Conservation (phyloP, 1,140 invertebrate species). For the Scaptomyza montana region DNA sequence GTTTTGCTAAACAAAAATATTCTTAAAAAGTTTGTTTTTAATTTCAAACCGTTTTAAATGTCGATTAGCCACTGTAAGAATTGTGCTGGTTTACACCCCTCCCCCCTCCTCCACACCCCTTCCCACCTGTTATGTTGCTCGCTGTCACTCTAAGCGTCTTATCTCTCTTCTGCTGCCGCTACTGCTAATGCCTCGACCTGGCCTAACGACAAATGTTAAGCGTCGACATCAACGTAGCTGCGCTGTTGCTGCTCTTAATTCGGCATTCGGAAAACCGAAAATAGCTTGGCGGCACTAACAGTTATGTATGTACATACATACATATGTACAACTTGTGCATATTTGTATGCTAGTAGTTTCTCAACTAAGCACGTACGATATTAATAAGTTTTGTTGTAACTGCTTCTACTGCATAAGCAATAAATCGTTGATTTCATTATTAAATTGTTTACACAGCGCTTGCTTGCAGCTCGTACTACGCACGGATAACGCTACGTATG, state of each 20-base stretch:
- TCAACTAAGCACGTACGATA: constrained; percentile 46
- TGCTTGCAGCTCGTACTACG: not conserved
- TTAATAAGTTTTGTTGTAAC: constrained; percentile 8
- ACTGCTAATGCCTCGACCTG: constrained; percentile 55
- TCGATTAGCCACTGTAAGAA: not conserved
- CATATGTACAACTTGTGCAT: not conserved
- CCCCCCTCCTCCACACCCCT: not conserved
- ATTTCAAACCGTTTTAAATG: not conserved
- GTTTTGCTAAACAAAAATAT: too few species aligned
- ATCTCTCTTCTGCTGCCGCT: constrained; percentile 14
- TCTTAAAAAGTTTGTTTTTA: too few species aligned
- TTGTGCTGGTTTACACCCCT: not conserved
- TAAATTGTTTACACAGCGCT: constrained; percentile 42
- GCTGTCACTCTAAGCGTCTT: constrained; percentile 7
- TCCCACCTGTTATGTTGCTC: not conserved
- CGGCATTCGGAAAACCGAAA: constrained; percentile 63
- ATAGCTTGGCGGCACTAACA: constrained; percentile 39
- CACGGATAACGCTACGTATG: constrained; percentile 26
- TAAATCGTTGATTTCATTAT: not conserved
- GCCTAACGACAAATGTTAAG: constrained; percentile 49
- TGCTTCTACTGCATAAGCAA: too few species aligned
- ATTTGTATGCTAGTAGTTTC: constrained; percentile 20
- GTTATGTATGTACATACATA: constrained; percentile 4
- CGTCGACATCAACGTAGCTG: constrained; percentile 31
- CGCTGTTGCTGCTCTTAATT: constrained; percentile 27